phyloP scores from a whole-genome alignment of 2,113 vertebrate species.

The Octodon degus region DNA sequence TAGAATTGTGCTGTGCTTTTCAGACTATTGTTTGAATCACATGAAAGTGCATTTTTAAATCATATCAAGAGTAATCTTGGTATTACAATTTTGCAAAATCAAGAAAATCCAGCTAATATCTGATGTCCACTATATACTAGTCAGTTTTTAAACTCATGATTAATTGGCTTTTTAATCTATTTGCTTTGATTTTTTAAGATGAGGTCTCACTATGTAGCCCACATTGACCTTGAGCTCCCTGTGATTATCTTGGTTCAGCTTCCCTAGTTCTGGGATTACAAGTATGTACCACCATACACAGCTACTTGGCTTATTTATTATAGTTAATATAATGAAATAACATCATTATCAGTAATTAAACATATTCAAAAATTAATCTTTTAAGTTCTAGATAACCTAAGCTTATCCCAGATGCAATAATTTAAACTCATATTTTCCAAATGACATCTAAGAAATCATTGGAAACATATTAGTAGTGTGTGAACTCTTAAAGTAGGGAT shows the following conservation, averaged over 20 bases:
- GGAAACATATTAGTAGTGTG: background rate
- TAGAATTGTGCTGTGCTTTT: constrained; percentile 15
- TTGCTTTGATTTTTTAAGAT: background rate
- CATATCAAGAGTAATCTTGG: background rate
- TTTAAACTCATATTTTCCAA: background rate
- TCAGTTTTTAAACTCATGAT: background rate
- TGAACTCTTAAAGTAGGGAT: background rate
- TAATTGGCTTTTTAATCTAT: background rate
- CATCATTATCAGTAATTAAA: background rate
- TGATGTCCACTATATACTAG: background rate
- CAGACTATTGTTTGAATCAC: constrained; percentile 38
- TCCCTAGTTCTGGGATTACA: background rate
- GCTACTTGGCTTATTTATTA: background rate
- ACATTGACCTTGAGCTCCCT: background rate
- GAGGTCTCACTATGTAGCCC: background rate
- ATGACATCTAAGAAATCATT: background rate
- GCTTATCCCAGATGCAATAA: constrained; percentile 26
- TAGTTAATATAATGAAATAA: constrained; percentile 6
- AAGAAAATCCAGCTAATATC: background rate
- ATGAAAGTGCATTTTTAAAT: constrained; percentile 56
- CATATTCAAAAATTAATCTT: constrained; percentile 24
- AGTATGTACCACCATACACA: background rate
- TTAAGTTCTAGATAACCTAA: background rate
- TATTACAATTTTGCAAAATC: constrained; percentile 6
- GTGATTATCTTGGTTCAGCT: background rate